These are phyloP conservation scores for Phyllotis vaccarum DNA, from an alignment of 2,797 vertebrate genomes.

Conservation along the genomic window DNA sequence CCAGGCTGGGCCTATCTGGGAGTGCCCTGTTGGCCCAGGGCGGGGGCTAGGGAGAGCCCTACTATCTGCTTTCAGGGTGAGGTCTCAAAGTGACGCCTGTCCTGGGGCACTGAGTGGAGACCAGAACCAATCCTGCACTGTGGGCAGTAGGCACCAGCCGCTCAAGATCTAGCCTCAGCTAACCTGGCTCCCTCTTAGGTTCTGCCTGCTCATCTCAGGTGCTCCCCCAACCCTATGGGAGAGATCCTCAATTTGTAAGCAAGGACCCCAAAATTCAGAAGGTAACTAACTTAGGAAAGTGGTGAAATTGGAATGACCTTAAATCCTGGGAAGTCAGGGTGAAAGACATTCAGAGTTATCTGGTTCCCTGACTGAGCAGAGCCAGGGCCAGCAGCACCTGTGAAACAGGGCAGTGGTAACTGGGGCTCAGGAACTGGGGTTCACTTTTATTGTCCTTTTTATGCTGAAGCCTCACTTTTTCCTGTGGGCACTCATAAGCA, in stretches of 20 bases:
- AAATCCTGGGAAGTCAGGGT: neutral
- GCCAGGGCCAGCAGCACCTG: neutral
- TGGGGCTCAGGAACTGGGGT: neutral
- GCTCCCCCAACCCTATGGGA: neutral
- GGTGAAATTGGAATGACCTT: neutral
- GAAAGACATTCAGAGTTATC: neutral
- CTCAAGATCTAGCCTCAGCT: neutral
- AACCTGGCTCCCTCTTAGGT: neutral
- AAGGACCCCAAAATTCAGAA: neutral
- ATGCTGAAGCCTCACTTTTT: neutral
- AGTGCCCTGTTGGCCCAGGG: constrained; percentile 72
- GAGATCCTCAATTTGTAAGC: neutral
- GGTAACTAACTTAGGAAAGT: neutral
- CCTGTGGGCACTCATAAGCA: neutral
- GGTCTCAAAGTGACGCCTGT: neutral
- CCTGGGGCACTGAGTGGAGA: neutral
- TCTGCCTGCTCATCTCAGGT: neutral
- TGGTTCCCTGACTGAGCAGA: neutral
- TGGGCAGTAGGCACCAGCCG: neutral
- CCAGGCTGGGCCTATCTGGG: neutral
- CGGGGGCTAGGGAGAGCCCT: constrained; percentile 17
- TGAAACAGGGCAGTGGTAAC: neutral
- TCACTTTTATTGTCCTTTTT: neutral
- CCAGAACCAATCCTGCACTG: neutral
- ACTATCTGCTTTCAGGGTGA: constrained; percentile 55